Percentiles rank a stretch among this genome's conserved stretches.
Evolutionary conservation across 2,797 vertebrate genomes (phyloP).

Genomic region (Diplodus puntazzo): DNA sequence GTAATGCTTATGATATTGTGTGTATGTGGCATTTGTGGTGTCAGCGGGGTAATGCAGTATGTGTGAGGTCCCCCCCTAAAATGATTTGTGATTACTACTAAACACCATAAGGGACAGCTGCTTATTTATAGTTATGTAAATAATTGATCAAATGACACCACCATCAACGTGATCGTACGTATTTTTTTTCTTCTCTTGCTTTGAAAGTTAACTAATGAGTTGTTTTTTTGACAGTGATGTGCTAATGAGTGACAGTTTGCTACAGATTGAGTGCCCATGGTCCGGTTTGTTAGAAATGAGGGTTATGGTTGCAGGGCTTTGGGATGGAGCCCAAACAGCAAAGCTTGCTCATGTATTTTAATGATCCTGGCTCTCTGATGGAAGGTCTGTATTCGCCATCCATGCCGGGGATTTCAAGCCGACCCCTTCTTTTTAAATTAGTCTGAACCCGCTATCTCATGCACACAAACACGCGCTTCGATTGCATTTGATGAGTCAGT

Average conservation of each 20-base stretch:
- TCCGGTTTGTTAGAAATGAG: constrained; percentile 30
- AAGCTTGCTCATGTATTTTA: constrained; percentile 56
- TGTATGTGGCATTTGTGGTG: not conserved
- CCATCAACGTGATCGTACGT: too few species aligned
- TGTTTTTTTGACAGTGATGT: not conserved
- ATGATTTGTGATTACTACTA: not conserved
- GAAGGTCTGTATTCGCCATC: constrained; percentile 28
- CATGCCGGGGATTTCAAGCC: constrained; percentile 36
- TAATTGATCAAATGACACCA: not conserved
- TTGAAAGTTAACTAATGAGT: constrained; percentile 11
- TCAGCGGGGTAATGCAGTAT: not conserved
- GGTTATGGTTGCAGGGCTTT: constrained; percentile 38
- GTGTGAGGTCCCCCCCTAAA: not conserved
- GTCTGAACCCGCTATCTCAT: constrained; percentile 17
- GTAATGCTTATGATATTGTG: not conserved
- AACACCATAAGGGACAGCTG: too few species aligned
- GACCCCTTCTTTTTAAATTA: constrained; percentile 40
- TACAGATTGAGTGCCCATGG: not conserved
- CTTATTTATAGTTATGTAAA: not conserved
- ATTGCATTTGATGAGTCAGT: constrained; percentile 32
- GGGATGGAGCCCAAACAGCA: constrained; percentile 27
- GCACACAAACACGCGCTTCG: not conserved
- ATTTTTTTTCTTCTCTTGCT: not conserved
- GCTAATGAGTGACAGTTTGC: constrained; percentile 33
- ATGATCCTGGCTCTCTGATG: constrained; percentile 48